These are phyloP conservation scores for Tinea trinotella DNA, from an alignment of 2,888 invertebrate genomes.

Conservation along the genomic window DNA sequence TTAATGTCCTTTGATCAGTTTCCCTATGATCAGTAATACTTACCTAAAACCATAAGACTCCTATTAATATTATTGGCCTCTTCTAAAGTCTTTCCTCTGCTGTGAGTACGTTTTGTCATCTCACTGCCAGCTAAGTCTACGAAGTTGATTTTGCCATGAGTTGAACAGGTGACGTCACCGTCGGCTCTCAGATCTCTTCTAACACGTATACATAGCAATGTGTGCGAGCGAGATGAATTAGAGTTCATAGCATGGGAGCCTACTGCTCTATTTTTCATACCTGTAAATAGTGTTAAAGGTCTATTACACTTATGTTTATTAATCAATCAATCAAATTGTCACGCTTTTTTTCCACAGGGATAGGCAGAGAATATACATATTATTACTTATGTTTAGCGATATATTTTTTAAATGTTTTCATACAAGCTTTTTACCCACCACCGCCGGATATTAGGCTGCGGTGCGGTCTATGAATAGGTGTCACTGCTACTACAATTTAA, in stretches of 20 bases:
- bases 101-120: conserved; percentile 92
- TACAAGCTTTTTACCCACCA: too few relatives aligned
- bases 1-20: background rate
- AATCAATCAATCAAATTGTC: too few relatives aligned
- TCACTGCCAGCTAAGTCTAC: conserved; percentile 98
- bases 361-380: too few relatives aligned
- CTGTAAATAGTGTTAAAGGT: conserved; percentile 60
- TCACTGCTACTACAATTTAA: too few relatives aligned
- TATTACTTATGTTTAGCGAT: too few relatives aligned
- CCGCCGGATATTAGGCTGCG: too few relatives aligned
- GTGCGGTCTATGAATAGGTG: too few relatives aligned
- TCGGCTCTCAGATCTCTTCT: conserved; percentile 87
- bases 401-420: too few relatives aligned
- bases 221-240: conserved; percentile 93
- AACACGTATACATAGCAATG: conserved; percentile 91
- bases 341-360: too few relatives aligned
- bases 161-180: conserved; percentile 87
- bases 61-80: conserved; percentile 98
- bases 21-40: conserved; percentile 28
- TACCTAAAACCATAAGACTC: conserved; percentile 93
- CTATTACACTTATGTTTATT: too few relatives aligned
- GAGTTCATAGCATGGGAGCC: conserved; percentile 95
- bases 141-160: conserved; percentile 95
- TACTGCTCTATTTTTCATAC: conserved; percentile 91
- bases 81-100: conserved; percentile 88